These are phyloP conservation scores for Arctia plantaginis DNA, from an alignment of 2,888 invertebrate species.

Conservation along the genomic window DNA sequence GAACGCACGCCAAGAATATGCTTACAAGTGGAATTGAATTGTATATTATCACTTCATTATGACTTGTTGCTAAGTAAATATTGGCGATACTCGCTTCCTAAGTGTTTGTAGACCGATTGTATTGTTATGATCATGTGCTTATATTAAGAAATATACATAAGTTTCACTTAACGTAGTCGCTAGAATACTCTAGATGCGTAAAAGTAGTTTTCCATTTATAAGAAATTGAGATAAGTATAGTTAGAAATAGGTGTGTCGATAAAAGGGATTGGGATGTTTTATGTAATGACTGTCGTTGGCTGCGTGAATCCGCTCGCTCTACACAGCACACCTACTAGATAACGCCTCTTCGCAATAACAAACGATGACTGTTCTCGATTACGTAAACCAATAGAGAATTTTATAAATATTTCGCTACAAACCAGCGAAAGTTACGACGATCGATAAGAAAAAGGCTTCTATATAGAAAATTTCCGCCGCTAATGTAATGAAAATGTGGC, in stretches of 20 bases:
- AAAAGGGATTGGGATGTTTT: constrained; percentile 57
- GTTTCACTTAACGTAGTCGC: not conserved
- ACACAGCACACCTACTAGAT: constrained; percentile 63
- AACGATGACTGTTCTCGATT: constrained; percentile 70
- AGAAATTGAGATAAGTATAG: constrained; percentile 41
- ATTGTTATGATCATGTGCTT: constrained; percentile 14
- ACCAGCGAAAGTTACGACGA: constrained; percentile 59
- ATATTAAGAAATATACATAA: not conserved
- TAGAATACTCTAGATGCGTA: not conserved
- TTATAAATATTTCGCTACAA: constrained; percentile 71
- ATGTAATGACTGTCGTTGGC: constrained; percentile 61
- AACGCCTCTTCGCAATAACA: constrained; percentile 68
- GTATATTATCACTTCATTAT: constrained; percentile 47
- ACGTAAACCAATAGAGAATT: constrained; percentile 77
- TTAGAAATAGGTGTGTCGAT: constrained; percentile 43
- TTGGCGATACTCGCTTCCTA: constrained; percentile 34
- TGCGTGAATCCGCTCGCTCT: constrained; percentile 44
- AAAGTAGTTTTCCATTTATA: constrained; percentile 23
- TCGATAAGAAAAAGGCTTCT: constrained; percentile 71
- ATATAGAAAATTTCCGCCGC: constrained; percentile 65
- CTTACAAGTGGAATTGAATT: constrained; percentile 48
- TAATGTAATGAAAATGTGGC: constrained; percentile 68
- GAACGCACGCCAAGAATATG: constrained; percentile 38
- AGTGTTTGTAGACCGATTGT: constrained; percentile 23
- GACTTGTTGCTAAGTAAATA: constrained; percentile 55